Evolutionary conservation across 2,888 invertebrate genomes (phyloP).

Genomic region (Lasioglossum figueresi): DNA sequence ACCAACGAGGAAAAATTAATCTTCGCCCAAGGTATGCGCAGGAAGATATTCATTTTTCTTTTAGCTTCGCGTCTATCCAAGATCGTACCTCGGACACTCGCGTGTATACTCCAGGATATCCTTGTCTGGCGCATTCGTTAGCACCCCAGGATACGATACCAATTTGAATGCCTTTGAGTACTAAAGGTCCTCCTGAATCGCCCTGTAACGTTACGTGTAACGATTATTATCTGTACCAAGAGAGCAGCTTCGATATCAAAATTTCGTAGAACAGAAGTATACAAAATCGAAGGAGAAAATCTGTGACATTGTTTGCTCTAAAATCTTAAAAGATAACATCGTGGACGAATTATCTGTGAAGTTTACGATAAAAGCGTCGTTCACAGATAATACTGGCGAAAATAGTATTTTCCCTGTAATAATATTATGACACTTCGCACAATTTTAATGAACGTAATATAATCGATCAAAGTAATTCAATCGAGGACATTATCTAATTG

Average conservation of each 20-base stretch:
- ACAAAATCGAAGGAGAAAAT: neutral
- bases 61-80: constrained; percentile 70
- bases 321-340: neutral
- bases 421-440: neutral
- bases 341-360: neutral
- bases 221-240: neutral
- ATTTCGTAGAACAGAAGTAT: neutral
- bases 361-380: neutral
- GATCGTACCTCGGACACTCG: constrained; percentile 73
- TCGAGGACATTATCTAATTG: neutral
- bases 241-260: neutral
- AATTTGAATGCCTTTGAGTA: constrained; percentile 72
- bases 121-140: constrained; percentile 74
- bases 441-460: too few relatives aligned
- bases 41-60: constrained; percentile 55
- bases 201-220: constrained; percentile 65
- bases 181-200: constrained; percentile 81
- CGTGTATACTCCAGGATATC: constrained; percentile 81
- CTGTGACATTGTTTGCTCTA: neutral
- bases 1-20: constrained; percentile 26
- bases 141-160: constrained; percentile 81
- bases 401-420: neutral
- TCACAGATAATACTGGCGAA: neutral
- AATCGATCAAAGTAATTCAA: neutral
- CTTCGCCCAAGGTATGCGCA: neutral